phyloP scores from a whole-genome alignment of 2,113 vertebrate genomes.

The Mungos mungo region DNA sequence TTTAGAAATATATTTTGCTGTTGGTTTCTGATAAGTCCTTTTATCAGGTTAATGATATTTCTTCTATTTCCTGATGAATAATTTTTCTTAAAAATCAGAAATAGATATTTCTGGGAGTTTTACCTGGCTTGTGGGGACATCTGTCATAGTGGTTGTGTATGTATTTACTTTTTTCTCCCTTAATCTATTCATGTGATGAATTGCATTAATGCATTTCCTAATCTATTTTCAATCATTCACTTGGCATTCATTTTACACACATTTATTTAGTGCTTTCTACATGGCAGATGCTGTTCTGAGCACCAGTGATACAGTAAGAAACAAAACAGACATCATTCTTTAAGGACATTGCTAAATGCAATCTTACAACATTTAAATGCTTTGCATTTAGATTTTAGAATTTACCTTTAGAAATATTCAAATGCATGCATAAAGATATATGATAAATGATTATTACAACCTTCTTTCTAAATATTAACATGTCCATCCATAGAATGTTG shows the following conservation, averaged over 20 bases:
- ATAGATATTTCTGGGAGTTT: conserved; percentile 10
- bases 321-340: conserved; percentile 58
- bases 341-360: conserved; percentile 65
- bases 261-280: conserved; percentile 63
- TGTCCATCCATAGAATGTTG: background rate
- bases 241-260: conserved; percentile 71
- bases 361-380: conserved; percentile 48
- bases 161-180: conserved; percentile 50
- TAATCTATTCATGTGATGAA: conserved; percentile 40
- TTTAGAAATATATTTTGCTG: conserved; percentile 51
- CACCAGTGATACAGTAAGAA: conserved; percentile 58
- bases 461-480: background rate
- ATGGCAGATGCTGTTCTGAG: conserved; percentile 61
- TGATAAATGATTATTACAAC: background rate
- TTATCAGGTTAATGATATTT: conserved; percentile 60
- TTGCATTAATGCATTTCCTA: conserved; percentile 60
- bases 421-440: background rate
- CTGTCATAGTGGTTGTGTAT: background rate
- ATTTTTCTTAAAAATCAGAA: conserved; percentile 40
- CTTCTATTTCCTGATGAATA: conserved; percentile 53
- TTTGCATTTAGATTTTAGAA: conserved; percentile 48
- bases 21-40: conserved; percentile 52
- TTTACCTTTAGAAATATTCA: conserved; percentile 42
- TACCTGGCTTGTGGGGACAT: background rate
- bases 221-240: conserved; percentile 59